A percentile compares a stretch with the other conserved stretches of the same genome.
Conservation (phyloP, 2,113 vertebrate species). For the Brachyhypopomus gauderio region DNA sequence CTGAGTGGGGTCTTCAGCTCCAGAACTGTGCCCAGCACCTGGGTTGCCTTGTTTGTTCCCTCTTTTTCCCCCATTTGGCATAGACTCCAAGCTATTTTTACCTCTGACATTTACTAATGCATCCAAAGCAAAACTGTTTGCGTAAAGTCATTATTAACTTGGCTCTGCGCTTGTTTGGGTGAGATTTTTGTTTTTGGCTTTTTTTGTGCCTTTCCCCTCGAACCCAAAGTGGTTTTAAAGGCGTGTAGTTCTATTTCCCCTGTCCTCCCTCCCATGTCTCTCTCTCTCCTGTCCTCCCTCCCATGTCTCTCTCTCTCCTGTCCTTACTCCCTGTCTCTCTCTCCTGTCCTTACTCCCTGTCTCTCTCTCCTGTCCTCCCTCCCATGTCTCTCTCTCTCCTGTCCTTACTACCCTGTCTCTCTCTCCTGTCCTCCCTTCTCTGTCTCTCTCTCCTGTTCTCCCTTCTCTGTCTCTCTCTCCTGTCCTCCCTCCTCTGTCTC, state of each 20-base stretch:
- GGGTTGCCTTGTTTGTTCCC: constrained; percentile 44
- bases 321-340: neutral
- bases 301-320: neutral
- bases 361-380: neutral
- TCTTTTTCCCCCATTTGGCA: constrained; percentile 34
- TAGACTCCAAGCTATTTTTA: constrained; percentile 46
- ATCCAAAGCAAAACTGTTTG: constrained; percentile 51
- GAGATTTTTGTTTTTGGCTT: neutral
- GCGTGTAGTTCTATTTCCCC: neutral
- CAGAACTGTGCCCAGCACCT: constrained; percentile 30
- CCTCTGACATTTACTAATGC: constrained; percentile 59
- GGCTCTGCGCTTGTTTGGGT: constrained; percentile 49
- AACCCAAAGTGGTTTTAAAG: neutral
- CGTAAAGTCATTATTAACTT: constrained; percentile 56
- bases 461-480: constrained; percentile 12
- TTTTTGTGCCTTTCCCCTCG: neutral
- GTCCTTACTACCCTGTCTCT: neutral
- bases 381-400: neutral
- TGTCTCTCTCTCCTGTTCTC: neutral
- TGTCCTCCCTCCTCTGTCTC: constrained; percentile 9
- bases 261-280: too few relatives aligned
- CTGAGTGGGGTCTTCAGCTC: constrained; percentile 28
- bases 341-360: neutral
- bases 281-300: neutral
- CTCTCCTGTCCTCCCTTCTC: neutral